Evolutionary conservation across 92 coral and sea anemone species (phyloP).

Genomic region (Epizoanthus scotinus): DNA sequence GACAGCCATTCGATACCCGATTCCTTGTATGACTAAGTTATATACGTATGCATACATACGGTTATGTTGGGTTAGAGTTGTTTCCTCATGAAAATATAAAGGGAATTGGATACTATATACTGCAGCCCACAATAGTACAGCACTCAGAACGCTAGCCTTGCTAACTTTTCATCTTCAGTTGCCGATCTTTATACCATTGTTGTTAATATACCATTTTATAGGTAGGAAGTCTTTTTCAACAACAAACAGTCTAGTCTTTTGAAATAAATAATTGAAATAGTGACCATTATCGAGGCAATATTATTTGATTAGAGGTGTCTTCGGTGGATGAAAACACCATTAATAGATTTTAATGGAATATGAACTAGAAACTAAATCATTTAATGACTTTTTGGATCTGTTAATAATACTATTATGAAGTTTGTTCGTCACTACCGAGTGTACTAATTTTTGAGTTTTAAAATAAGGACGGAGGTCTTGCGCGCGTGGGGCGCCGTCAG

Average conservation of each 20-base stretch:
- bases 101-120: no score
- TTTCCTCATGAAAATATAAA: no score
- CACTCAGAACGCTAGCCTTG: no score
- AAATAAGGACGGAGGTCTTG: not conserved
- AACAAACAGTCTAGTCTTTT: not conserved
- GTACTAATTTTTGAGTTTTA: not conserved
- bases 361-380: slow-evolving; percentile 5
- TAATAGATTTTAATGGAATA: not conserved
- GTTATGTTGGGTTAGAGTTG: no score
- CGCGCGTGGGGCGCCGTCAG: not conserved
- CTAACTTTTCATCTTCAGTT: no score
- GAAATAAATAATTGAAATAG: not conserved
- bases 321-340: not conserved
- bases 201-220: no score
- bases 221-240: not conserved
- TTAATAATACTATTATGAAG: not conserved
- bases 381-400: slow-evolving; percentile 1
- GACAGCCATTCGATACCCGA: no score
- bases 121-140: no score
- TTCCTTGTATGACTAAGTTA: no score
- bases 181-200: no score
- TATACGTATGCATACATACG: no score
- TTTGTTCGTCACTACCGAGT: not conserved
- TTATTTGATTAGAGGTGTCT: not conserved
- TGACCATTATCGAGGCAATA: not conserved